These are phyloP conservation scores for Pyrrhura leucotis DNA, from an alignment of 2,797 vertebrate species.

Conservation along the genomic window DNA sequence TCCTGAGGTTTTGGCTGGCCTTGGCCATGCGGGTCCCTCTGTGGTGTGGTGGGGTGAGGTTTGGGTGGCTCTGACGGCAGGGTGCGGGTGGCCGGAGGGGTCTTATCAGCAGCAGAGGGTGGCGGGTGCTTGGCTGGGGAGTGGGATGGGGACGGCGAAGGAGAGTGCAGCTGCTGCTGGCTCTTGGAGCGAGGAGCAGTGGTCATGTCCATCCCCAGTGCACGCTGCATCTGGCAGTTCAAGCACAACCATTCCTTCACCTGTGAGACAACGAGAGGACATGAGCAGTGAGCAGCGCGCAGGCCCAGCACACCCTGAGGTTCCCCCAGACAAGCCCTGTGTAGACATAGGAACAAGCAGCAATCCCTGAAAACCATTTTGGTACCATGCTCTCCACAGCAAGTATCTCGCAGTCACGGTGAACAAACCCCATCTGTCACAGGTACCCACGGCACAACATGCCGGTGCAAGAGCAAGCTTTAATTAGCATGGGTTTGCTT, in stretches of 20 bases:
- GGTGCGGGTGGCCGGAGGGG: conserved; percentile 43
- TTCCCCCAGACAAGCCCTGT: neutral
- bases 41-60: conserved; percentile 78
- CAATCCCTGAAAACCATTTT: neutral
- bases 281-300: neutral
- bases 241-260: conserved; percentile 98
- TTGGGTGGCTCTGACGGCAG: conserved; percentile 79
- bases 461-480: neutral
- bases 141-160: conserved; percentile 78
- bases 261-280: conserved; percentile 74
- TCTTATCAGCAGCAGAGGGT: neutral
- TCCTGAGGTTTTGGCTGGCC: conserved; percentile 89
- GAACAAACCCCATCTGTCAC: conserved; percentile 32
- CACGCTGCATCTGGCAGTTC: conserved; percentile 99
- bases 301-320: neutral
- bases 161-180: conserved; percentile 95
- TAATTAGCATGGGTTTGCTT: conserved; percentile 18
- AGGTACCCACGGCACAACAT: neutral
- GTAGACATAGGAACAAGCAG: neutral
- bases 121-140: conserved; percentile 85
- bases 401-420: neutral
- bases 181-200: conserved; percentile 95
- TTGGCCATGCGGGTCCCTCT: conserved; percentile 75
- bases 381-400: neutral
- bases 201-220: conserved; percentile 98